Conservation (phyloP, 2,113 vertebrate genomes). For the Triplophysa dalaica region DNA sequence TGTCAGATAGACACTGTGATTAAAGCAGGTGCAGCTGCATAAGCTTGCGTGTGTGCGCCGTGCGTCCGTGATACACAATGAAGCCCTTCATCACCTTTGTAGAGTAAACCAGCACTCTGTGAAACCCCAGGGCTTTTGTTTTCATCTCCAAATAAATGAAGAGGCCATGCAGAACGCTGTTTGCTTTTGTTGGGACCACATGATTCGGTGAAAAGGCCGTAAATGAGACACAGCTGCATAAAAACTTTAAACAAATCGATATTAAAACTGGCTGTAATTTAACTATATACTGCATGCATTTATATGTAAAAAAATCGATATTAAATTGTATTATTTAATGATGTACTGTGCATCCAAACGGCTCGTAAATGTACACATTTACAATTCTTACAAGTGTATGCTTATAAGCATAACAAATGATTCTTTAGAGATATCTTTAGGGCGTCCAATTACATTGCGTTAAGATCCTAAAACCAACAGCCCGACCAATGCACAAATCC, state of each 20-base stretch:
- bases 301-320: no score
- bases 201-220: not conserved
- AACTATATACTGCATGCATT: no score
- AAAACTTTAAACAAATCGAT: slow-evolving; percentile 24
- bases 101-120: slow-evolving; percentile 32
- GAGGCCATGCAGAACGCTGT: not conserved
- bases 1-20: not conserved
- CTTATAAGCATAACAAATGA: not conserved
- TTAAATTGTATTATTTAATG: no score
- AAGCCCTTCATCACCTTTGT: slow-evolving; percentile 27
- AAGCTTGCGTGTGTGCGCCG: slow-evolving; percentile 29
- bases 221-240: slow-evolving; percentile 30
- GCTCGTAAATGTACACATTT: not conserved
- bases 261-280: slow-evolving; percentile 12
- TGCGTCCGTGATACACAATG: slow-evolving; percentile 26
- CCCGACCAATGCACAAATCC: not conserved
- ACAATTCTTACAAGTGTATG: slow-evolving; percentile 3
- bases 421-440: not conserved
- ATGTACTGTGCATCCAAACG: no score
- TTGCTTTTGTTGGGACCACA: slow-evolving; percentile 29
- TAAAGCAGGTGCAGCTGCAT: slow-evolving; percentile 22
- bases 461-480: slow-evolving; percentile 20
- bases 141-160: slow-evolving; percentile 40
- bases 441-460: not conserved
- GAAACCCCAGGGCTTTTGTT: slow-evolving; percentile 30